Base-by-base conservation (phyloP, 1,140 invertebrate species). In the Scaptomyza pallida region DNA sequence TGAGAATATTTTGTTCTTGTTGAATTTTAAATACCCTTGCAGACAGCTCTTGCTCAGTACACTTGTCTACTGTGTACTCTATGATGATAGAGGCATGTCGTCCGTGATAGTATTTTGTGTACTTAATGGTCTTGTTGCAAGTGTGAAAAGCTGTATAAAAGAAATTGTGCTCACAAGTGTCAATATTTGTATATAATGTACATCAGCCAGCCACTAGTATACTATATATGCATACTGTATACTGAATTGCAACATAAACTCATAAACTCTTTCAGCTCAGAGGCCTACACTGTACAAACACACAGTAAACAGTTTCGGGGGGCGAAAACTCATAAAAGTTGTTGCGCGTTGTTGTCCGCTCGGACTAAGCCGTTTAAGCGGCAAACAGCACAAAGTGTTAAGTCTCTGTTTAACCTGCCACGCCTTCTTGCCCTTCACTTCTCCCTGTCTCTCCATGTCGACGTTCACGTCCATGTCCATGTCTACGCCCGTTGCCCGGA, bases 341-440 rank as follows among this genome's bases (percentile, higher is more conserved):
- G 52, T 33, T 63, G 60, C 68, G 55, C 52, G 51, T 43, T 45
- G 13, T 13, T 23, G 59, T 48, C 50, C 55, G 23, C 51, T 57
- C 12, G 37, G 45, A 16, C 62, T 85, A 85, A 85, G 80, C 80
- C 78, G 68, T 75, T 86, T 85, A 86, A 85, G 80, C 72, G 63
- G 59, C 75, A 59, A 68, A 68, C 21, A 63, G 61, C 57, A 70
- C 76, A 85, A 85, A 86, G 80, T 85, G 80, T 85, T 86, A 85
- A 86, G 76, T 73, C 52, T 37, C 72, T 60, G 47, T 70, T 75
- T 33, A 30, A 15, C 54, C 23, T 19, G 54, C 37, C 33, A 21
- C 10, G 33, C 33, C 44, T 23, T 5, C 43, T 4, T 15, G 40
- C 37, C 21, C 21, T 19, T 21, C 19, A 21, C 2, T n/a, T n/a